phyloP scores from a whole-genome alignment of 2,113 vertebrate genomes.

The Gila orcuttii region DNA sequence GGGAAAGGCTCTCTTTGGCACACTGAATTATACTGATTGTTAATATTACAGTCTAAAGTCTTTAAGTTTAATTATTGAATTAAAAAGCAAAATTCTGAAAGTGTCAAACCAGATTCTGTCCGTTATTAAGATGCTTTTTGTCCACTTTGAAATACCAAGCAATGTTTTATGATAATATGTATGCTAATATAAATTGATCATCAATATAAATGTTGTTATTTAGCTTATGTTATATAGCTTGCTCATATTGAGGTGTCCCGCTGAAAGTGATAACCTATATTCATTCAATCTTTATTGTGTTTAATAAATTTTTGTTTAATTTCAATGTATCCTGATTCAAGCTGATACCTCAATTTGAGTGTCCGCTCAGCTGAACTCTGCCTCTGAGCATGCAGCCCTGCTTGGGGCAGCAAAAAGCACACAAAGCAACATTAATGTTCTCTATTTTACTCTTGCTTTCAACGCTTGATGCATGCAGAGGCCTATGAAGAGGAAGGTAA shows the following conservation, averaged over 20 bases:
- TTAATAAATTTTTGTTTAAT: neutral
- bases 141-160: constrained; percentile 39
- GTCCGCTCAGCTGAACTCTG: constrained; percentile 29
- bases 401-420: constrained; percentile 25
- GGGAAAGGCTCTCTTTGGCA: constrained; percentile 11
- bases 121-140: constrained; percentile 39
- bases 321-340: neutral
- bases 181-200: neutral
- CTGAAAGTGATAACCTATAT: neutral
- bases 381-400: constrained; percentile 3
- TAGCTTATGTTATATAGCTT: constrained; percentile 2
- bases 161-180: neutral
- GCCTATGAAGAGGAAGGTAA: constrained; percentile 82
- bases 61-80: neutral
- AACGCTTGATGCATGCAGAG: constrained; percentile 80
- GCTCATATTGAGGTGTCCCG: constrained; percentile 30
- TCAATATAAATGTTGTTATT: neutral
- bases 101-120: neutral
- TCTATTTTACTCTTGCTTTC: constrained; percentile 79
- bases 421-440: constrained; percentile 64
- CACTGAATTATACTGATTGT: neutral
- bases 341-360: constrained; percentile 30
- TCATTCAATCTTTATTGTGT: neutral
- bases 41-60: neutral
- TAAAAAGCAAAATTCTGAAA: neutral